A percentile compares a stretch with the other conserved stretches of the same genome.
phyloP scores from a whole-genome alignment of 2,888 invertebrate genomes.

The Erpobdella octoculata region DNA sequence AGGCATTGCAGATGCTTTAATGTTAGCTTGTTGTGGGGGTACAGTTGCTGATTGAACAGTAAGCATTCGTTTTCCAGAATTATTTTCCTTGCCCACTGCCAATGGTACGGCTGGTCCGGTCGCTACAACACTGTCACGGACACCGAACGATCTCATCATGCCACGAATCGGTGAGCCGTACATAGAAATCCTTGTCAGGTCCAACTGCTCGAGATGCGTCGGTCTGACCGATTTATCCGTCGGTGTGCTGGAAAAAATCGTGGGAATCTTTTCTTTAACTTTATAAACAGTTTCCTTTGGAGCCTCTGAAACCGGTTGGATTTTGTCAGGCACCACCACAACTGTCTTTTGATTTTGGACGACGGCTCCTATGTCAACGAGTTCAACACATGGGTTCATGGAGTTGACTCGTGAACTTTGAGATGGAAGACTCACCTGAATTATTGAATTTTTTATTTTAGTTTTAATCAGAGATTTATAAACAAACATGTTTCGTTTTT shows the following conservation, averaged over 20 bases:
- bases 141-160: not conserved
- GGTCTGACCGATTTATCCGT: not conserved
- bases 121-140: not conserved
- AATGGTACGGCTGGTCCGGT: not conserved
- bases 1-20: not conserved
- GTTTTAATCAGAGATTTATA: no score
- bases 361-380: not conserved
- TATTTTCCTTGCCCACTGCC: not conserved
- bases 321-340: not conserved
- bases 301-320: not conserved
- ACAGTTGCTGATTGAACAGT: not conserved
- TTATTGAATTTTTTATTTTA: not conserved
- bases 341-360: not conserved
- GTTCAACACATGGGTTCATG: not conserved
- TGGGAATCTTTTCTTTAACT: not conserved
- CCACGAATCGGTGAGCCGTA: not conserved
- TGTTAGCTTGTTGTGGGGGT: not conserved
- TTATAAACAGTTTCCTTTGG: not conserved
- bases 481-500: no score
- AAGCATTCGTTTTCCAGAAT: no score
- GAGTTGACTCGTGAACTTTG: not conserved
- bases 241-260: not conserved
- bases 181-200: constrained; percentile 9
- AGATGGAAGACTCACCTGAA: not conserved
- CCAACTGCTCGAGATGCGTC: not conserved